phyloP scores from a whole-genome alignment of 2,113 vertebrate genomes.

The Leucopsar rothschildi region DNA sequence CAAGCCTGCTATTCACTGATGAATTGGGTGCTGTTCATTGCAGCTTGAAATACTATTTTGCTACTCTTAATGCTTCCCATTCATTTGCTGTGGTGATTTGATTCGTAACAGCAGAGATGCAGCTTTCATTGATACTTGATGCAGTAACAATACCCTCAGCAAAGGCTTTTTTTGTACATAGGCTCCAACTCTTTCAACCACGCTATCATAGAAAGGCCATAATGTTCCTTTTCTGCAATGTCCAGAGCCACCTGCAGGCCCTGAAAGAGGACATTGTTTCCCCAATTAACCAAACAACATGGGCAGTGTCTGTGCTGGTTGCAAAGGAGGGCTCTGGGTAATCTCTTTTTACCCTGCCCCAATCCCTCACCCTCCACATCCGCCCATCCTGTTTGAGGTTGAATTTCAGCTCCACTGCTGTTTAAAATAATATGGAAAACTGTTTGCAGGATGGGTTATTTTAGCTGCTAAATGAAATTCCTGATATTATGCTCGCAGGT shows the following conservation, averaged over 20 bases:
- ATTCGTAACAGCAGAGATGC: slow-evolving; percentile 36
- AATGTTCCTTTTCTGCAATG: slow-evolving; percentile 55
- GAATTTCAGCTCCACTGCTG: neutral
- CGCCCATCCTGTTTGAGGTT: neutral
- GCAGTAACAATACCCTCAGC: slow-evolving; percentile 30
- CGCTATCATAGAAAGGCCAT: neutral
- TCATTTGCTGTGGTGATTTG: neutral
- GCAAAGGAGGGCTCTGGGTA: neutral
- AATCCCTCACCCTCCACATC: neutral
- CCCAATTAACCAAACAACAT: slow-evolving; percentile 39
- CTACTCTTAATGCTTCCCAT: slow-evolving; percentile 35
- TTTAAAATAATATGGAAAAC: neutral
- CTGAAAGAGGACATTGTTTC: slow-evolving; percentile 74
- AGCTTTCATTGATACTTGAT: slow-evolving; percentile 47
- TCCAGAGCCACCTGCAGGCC: slow-evolving; percentile 66
- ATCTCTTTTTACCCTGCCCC: neutral
- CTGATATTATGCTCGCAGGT: neutral
- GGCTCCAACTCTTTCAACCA: slow-evolving; percentile 50
- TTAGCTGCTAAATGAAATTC: neutral
- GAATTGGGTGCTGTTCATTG: slow-evolving; percentile 27
- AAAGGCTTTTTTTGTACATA: slow-evolving; percentile 53
- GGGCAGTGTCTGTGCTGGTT: slow-evolving; percentile 28
- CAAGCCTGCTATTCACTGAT: neutral
- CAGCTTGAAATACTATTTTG: slow-evolving; percentile 2
- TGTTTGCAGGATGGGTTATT: neutral